These are phyloP conservation scores for Priocnemis perturbator DNA, from an alignment of 2,888 invertebrate species.

Conservation along the genomic window DNA sequence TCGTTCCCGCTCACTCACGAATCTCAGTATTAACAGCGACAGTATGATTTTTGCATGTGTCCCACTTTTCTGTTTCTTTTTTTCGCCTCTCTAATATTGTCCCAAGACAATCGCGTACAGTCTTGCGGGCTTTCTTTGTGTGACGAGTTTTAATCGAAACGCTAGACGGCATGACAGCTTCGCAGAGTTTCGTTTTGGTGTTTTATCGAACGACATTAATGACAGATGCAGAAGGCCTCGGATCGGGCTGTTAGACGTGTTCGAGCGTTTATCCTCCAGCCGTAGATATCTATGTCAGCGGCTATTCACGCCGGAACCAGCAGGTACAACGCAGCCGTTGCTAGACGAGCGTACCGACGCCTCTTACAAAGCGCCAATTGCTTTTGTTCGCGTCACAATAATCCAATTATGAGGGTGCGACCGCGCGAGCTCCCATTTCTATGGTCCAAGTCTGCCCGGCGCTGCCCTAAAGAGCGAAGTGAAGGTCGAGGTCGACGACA, in stretches of 20 bases:
- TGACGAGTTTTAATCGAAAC: too few species aligned
- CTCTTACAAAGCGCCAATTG: constrained; percentile 35
- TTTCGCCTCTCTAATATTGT: neutral
- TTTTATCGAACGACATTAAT: too few species aligned
- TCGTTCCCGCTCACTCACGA: too few species aligned
- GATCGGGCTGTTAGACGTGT: too few species aligned
- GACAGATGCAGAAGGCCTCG: too few species aligned
- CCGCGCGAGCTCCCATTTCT: constrained; percentile 30
- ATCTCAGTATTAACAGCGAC: too few species aligned
- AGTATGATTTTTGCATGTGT: too few species aligned
- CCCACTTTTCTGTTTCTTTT: neutral
- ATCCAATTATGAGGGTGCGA: constrained; percentile 46
- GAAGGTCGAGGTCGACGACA: constrained; percentile 43
- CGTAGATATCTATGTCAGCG: neutral
- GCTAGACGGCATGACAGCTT: too few species aligned
- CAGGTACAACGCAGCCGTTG: constrained; percentile 22
- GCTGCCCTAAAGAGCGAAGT: constrained; percentile 16
- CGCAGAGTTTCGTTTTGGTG: too few species aligned
- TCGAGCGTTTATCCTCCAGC: neutral
- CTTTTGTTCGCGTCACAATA: constrained; percentile 42
- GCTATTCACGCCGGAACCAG: constrained; percentile 17
- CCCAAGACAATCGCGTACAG: too few species aligned
- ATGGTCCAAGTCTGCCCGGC: constrained; percentile 20
- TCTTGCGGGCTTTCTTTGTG: too few species aligned
- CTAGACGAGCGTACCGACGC: constrained; percentile 2